These are phyloP conservation scores for Drosophila tanythrix DNA, from an alignment of 2,888 invertebrate species.

Conservation along the genomic window DNA sequence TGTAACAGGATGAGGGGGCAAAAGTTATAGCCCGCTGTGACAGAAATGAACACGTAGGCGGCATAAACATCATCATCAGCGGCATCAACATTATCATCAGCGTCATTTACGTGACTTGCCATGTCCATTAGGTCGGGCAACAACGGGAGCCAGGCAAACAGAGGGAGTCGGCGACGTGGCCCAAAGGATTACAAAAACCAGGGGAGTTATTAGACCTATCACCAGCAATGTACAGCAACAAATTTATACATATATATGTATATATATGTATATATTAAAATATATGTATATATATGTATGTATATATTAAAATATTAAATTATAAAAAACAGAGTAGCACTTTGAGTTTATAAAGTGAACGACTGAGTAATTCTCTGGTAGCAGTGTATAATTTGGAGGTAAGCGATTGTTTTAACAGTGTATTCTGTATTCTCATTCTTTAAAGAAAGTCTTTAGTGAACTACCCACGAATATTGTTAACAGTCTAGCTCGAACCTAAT, in stretches of 20 bases:
- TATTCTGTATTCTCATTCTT: background rate
- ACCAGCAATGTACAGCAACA: slow-evolving; percentile 41
- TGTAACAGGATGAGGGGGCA: background rate
- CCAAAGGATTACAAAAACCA: slow-evolving; percentile 74
- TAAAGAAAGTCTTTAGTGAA: background rate
- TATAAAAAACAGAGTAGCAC: slow-evolving; percentile 23
- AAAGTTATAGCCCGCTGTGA: slow-evolving; percentile 61
- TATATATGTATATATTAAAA: background rate
- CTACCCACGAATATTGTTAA: background rate
- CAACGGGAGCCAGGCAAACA: slow-evolving; percentile 23
- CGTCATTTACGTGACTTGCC: slow-evolving; percentile 74
- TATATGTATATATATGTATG: background rate
- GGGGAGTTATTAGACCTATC: slow-evolving; percentile 77
- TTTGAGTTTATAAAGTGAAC: background rate
- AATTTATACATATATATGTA: slow-evolving; percentile 15
- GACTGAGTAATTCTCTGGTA: background rate
- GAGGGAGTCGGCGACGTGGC: slow-evolving; percentile 38
- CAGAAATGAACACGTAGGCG: slow-evolving; percentile 74
- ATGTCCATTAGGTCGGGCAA: slow-evolving; percentile 64
- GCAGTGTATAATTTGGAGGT: background rate
- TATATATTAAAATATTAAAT: slow-evolving; percentile 17
- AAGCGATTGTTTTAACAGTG: background rate
- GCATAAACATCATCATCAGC: slow-evolving; percentile 67
- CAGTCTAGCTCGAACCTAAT: background rate
- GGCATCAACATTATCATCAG: slow-evolving; percentile 65